Conservation (phyloP, 2,113 vertebrate species). For the Greenwoodochromis staneri region DNA sequence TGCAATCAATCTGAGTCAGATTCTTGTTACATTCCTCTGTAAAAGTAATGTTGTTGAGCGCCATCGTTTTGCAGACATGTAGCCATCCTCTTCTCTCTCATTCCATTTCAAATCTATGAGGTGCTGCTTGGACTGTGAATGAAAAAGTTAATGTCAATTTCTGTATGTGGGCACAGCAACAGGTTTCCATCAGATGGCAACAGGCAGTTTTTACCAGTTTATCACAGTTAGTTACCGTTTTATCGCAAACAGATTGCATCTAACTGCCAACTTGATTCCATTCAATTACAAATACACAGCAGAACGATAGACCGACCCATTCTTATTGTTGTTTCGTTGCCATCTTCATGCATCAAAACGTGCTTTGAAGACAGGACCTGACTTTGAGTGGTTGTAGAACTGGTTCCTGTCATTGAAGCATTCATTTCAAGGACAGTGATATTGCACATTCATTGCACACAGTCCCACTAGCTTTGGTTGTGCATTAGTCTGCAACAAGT, state of each 20-base stretch:
- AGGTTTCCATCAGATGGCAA: neutral
- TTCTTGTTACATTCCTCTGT: neutral
- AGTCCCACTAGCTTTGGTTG: fast-evolving
- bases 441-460: neutral
- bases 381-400: neutral
- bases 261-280: neutral
- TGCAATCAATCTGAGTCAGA: neutral
- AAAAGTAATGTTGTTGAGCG: neutral
- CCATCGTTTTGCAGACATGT: neutral
- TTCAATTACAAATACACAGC: neutral
- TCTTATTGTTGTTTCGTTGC: neutral
- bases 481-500: neutral
- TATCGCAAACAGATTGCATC: neutral
- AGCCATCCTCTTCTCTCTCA: neutral
- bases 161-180: neutral
- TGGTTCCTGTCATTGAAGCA: neutral
- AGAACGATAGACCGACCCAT: neutral
- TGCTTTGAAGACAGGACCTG: neutral
- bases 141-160: neutral
- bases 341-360: neutral
- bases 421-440: neutral
- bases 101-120: neutral
- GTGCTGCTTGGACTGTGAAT: neutral
- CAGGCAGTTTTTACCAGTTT: neutral
- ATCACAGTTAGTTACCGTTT: neutral